Evolutionary conservation across 2,888 invertebrate genomes (phyloP), one percentile per base, ranked within the genome.

Genomic region (Apoderus coryli): DNA sequence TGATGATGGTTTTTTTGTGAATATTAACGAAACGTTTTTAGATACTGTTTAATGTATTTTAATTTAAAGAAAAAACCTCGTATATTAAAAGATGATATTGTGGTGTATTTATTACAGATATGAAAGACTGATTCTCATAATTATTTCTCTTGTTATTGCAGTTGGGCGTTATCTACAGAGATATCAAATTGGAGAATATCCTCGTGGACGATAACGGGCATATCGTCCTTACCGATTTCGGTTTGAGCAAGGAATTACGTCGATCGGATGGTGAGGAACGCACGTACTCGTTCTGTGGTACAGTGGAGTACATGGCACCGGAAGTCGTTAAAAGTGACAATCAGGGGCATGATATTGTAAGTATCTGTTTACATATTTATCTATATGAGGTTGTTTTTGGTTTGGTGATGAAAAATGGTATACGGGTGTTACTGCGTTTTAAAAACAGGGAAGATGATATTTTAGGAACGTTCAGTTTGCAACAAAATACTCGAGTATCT

Each of bases 261-360:
- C 69, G 51, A 67, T 65, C 51, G 31, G 47, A 49, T 22, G 63
- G 62, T 6, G 63, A 84, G 50, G 76, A 76, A 52, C 64, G 92
- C 39, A 85, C 96, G 1, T 92, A 92, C 63, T 93, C 92, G 38
- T 96, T 93, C 64, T 96, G 96, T 57, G 96, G 96, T 10, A 96
- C 95, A 39, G 85, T 95, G 47, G 95, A 96, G 57, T 96, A 96
- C 60, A 96, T 96, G 95, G 93, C 93, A 11, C 93, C 57, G 37
- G 68, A 78, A 54, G 76, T 77, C 22, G 76, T 78, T 36, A 60
- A 79, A 48, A 85, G 88, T 32, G 86, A 88, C 37, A 76, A 75
- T 32, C 73, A 76, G 43, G 95, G 95, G 12, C 93, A 95, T 61
- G 89, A 92, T 72, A 85, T 88, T 58, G 86, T 88, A 60, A 84